Evolutionary conservation across 23 tunicate genomes (phyloP).

Genomic region (Ascidia mentula): DNA sequence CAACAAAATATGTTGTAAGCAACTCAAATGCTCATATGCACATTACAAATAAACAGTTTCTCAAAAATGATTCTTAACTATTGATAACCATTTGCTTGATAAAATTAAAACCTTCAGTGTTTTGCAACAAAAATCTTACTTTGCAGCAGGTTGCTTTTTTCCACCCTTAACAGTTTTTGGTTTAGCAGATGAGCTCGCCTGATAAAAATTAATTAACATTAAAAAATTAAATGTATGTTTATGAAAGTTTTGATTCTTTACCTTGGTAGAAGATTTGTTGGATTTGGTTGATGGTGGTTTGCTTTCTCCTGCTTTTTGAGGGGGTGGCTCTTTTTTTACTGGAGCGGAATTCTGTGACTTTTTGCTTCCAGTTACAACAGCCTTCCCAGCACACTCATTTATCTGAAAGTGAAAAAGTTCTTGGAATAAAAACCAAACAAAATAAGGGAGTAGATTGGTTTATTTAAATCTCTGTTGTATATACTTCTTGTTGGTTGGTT

Average conservation of each 20-base stretch:
- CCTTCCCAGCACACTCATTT: constrained; percentile 72
- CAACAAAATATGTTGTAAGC: too few species aligned
- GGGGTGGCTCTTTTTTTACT: background rate
- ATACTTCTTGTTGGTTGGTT: too few species aligned
- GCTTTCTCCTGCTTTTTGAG: background rate
- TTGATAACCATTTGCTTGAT: too few species aligned
- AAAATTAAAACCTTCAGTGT: too few species aligned
- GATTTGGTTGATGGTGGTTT: background rate
- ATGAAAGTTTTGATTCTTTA: background rate
- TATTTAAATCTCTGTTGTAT: too few species aligned
- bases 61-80: too few species aligned
- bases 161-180: constrained; percentile 50
- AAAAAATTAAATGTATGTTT: background rate
- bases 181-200: constrained; percentile 6
- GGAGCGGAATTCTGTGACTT: background rate
- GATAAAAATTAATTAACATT: background rate
- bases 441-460: too few species aligned
- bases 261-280: constrained; percentile 13
- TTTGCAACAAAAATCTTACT: constrained; percentile 21
- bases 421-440: too few species aligned
- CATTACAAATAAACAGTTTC: too few species aligned
- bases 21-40: too few species aligned
- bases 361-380: constrained; percentile 18
- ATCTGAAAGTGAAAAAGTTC: constrained; percentile 25
- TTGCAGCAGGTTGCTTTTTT: constrained; percentile 24